phyloP scores from a whole-genome alignment of 2,888 invertebrate genomes.

The Allophyes oxyacanthae region DNA sequence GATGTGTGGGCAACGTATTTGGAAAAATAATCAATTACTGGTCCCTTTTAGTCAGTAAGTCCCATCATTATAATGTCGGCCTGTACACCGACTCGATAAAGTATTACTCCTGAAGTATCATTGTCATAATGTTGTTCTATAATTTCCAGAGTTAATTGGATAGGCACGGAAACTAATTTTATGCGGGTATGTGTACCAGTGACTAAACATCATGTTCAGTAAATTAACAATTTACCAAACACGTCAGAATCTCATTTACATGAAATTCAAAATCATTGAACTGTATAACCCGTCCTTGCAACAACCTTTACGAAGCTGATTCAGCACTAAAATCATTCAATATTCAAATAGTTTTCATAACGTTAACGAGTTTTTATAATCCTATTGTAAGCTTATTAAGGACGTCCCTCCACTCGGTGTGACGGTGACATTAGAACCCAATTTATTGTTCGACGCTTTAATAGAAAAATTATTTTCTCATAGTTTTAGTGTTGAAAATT shows the following conservation, averaged over 20 bases:
- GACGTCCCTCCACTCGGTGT: slow-evolving; percentile 9
- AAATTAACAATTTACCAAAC: slow-evolving; percentile 8
- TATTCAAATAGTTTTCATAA: slow-evolving; percentile 21
- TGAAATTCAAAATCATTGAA: slow-evolving; percentile 12
- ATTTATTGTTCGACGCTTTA: slow-evolving; percentile 11
- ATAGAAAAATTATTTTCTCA: slow-evolving; percentile 16
- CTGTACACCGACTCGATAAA: no score
- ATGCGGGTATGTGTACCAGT: background rate
- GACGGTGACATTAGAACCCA: slow-evolving; percentile 9
- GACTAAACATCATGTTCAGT: background rate
- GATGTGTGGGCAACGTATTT: no score
- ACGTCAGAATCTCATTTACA: background rate
- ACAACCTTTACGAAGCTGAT: background rate
- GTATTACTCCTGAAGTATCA: background rate
- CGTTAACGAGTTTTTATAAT: slow-evolving; percentile 17
- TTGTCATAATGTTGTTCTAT: slow-evolving; percentile 2
- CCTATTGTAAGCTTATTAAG: slow-evolving; percentile 16
- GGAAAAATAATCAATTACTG: no score
- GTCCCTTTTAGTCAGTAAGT: no score
- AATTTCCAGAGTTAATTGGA: slow-evolving; percentile 4
- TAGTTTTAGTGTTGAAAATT: slow-evolving; percentile 17
- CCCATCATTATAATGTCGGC: no score
- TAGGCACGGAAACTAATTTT: background rate
- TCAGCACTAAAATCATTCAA: slow-evolving; percentile 9
- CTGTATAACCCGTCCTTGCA: slow-evolving; percentile 4